Evolutionary conservation across 1,140 invertebrate genomes (phyloP), one percentile per base, ranked within the genome.

Genomic region (Brachionus asplanchnoidis): DNA sequence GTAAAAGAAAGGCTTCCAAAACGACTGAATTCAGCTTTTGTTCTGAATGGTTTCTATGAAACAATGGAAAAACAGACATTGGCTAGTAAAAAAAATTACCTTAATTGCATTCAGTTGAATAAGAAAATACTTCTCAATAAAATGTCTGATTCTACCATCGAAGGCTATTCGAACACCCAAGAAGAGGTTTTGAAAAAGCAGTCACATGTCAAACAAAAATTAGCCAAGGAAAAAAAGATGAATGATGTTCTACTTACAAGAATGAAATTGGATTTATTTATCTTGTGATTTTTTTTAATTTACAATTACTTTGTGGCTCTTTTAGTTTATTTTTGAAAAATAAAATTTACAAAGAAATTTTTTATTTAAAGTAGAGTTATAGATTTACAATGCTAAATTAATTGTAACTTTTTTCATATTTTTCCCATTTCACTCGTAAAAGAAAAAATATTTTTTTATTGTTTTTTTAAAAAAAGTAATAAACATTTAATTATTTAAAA

Each of bases 221-320:
- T 77, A 4, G 26, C 5, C 17, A 46, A 26, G 23, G 17, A 77
- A 50, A 77, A 77, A 77, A 26, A 26, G n/a, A 26, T 77, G 26
- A 77, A 77, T 7, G 73, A 77, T 77, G 46, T 50, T 50, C 14
- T 77, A 26, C 26, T 77, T 5, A 77, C 73, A 14, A 77, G 73
- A 77, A 77, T 77, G 73, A 50, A 77, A 77, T 77, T 77, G 50
- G 73, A 77, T 53, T 50, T 77, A 28, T 77, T 77, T 77, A 28
- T 77, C 12, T 36, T 77, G 26, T 77, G 23, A 77, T 17, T 17
- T 20, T 73, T n/a, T 40, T 73, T n/a, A 9, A 42, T 46, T n/a
- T 46, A 3, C 44, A 46, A 46, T 3, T 14, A 46, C 5, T 36
- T 36, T 36, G 32, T 36, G 5, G 2, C 32, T 36, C 32, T 36